These are phyloP conservation scores for Myopa tessellatipennis DNA, from an alignment of 2,888 invertebrate species.

Conservation along the genomic window DNA sequence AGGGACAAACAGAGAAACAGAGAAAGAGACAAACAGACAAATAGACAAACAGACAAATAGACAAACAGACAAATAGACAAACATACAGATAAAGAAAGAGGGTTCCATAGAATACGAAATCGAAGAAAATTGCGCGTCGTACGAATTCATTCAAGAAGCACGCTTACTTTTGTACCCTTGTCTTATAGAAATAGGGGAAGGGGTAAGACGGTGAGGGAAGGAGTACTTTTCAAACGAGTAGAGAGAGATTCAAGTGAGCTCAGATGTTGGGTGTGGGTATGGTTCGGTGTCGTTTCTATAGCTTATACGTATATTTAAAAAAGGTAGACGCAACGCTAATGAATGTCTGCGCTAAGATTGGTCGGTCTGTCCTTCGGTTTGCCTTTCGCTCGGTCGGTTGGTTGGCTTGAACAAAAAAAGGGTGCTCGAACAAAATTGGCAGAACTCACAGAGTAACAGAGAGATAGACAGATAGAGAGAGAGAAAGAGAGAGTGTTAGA, in stretches of 20 bases:
- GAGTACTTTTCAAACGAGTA: not conserved
- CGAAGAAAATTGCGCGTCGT: slow-evolving; percentile 32
- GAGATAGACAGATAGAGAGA: no score
- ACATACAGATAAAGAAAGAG: not conserved
- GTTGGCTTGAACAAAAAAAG: not conserved
- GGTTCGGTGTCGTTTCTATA: not conserved
- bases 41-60: not conserved
- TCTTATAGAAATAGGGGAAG: not conserved
- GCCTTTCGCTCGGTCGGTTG: not conserved
- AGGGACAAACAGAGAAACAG: not conserved
- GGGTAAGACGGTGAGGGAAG: not conserved
- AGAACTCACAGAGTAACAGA: not conserved
- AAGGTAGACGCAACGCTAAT: slow-evolving; percentile 29
- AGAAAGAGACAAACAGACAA: not conserved
- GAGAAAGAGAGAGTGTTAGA: no score
- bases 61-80: not conserved
- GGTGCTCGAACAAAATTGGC: not conserved
- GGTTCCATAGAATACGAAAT: slow-evolving; percentile 4
- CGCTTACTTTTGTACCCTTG: not conserved
- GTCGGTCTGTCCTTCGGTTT: not conserved
- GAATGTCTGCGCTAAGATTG: slow-evolving; percentile 21
- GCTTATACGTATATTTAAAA: not conserved
- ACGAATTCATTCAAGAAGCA: slow-evolving; percentile 15
- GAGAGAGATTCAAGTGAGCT: not conserved
- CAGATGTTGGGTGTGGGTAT: not conserved